Conservation (phyloP, 1,140 invertebrate genomes). For the Diorhabda carinulata region DNA sequence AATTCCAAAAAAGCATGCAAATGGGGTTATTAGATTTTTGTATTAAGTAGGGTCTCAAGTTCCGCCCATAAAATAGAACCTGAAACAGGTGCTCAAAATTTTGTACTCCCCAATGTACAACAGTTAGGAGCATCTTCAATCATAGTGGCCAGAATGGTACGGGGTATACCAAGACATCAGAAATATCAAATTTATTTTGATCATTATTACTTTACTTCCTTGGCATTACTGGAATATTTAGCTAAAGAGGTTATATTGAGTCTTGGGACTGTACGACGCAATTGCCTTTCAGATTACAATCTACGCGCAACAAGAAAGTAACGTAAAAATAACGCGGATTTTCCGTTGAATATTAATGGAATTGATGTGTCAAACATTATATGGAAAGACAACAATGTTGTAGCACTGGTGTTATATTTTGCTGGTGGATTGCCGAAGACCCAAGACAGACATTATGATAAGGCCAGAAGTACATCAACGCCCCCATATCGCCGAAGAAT, state of each 20-base stretch:
- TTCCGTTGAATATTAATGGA: too few species aligned
- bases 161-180: conserved; percentile 17
- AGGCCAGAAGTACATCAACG: too few species aligned
- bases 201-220: conserved; percentile 22
- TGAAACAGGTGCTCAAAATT: background rate
- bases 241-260: conserved; percentile 28
- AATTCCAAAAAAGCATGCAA: conserved; percentile 45
- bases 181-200: conserved; percentile 26
- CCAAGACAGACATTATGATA: too few species aligned
- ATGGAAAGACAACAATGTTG: too few species aligned
- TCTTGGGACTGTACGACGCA: conserved; percentile 27
- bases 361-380: too few species aligned
- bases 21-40: conserved; percentile 43
- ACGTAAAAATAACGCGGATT: conserved; percentile 11
- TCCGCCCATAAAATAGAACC: conserved; percentile 27
- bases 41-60: conserved; percentile 24
- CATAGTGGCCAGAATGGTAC: conserved; percentile 23
- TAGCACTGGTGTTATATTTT: too few species aligned
- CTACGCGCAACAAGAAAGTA: conserved; percentile 23
- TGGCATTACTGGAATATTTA: conserved; percentile 26
- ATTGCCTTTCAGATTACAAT: conserved; percentile 26
- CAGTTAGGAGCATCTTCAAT: conserved; percentile 18
- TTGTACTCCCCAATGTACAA: conserved; percentile 17
- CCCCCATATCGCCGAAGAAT: too few species aligned
- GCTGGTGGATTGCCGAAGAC: too few species aligned